Evolutionary conservation across 2,888 invertebrate species (phyloP).

Genomic region (Hemistola chrysoprasaria): DNA sequence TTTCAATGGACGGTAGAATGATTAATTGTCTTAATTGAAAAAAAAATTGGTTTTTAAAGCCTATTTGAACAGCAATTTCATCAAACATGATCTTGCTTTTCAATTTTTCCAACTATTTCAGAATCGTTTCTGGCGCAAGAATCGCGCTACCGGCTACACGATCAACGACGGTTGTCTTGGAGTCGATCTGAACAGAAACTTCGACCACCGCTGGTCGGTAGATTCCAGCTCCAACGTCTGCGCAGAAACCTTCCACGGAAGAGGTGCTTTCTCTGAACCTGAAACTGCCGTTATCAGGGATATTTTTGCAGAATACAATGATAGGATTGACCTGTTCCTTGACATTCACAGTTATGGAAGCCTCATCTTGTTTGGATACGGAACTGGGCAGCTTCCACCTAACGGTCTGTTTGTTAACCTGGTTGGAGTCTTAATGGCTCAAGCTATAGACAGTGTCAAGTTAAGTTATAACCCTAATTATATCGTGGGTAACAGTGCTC

Average conservation of each 20-base stretch:
- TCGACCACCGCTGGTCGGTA: constrained; percentile 84
- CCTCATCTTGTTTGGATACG: constrained; percentile 67
- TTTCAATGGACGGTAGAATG: no score
- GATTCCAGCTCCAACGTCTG: constrained; percentile 74
- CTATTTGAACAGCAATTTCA: no score
- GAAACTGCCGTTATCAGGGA: constrained; percentile 82
- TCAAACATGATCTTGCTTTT: no score
- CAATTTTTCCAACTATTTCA: no score
- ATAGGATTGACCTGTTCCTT: constrained; percentile 83
- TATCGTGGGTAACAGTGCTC: constrained; percentile 71
- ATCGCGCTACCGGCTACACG: constrained; percentile 59
- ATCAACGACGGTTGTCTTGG: constrained; percentile 77
- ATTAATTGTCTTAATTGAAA: no score
- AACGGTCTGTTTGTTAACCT: constrained; percentile 60
- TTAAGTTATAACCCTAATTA: constrained; percentile 61
- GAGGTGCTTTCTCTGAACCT: constrained; percentile 83
- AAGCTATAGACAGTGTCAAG: constrained; percentile 63
- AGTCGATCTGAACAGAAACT: constrained; percentile 89
- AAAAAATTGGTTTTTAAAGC: no score
- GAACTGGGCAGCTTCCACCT: constrained; percentile 58
- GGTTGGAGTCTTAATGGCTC: constrained; percentile 54
- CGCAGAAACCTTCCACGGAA: constrained; percentile 83
- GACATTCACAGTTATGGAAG: constrained; percentile 88
- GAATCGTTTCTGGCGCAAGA: constrained; percentile 86
- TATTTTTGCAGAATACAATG: constrained; percentile 69